These are phyloP conservation scores for Notodromas monacha DNA, from an alignment of 2,888 invertebrate species.

Conservation along the genomic window DNA sequence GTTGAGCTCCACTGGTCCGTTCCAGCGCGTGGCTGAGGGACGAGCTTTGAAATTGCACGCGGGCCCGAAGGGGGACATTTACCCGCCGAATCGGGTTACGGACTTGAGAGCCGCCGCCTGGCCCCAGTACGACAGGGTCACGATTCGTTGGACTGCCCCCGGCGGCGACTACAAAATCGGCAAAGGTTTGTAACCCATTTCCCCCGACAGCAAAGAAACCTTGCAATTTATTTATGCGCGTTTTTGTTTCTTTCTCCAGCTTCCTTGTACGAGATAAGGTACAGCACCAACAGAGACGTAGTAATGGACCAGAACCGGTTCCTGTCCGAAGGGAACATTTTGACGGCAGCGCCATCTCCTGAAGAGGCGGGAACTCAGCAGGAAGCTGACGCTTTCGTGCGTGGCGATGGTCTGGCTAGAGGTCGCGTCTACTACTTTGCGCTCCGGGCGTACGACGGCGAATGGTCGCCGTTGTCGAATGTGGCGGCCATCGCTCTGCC, in stretches of 20 bases:
- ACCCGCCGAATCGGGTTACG: constrained; percentile 21
- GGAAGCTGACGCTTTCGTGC: neutral
- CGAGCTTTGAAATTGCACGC: constrained; percentile 16
- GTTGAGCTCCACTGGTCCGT: constrained; percentile 15
- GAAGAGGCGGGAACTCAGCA: neutral
- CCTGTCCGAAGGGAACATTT: no score
- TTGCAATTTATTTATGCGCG: neutral
- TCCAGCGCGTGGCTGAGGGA: constrained; percentile 21
- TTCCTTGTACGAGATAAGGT: neutral
- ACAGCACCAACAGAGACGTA: neutral
- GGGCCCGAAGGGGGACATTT: constrained; percentile 13
- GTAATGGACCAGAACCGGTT: neutral
- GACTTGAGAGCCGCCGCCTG: constrained; percentile 21
- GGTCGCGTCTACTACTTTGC: constrained; percentile 12
- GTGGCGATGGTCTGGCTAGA: constrained; percentile 7
- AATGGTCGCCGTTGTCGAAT: neutral
- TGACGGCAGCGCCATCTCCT: neutral
- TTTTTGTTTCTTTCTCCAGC: neutral
- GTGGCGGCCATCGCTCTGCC: neutral
- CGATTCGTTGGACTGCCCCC: constrained; percentile 26
- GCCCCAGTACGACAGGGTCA: constrained; percentile 19
- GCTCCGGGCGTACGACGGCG: constrained; percentile 9
- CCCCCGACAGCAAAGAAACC: neutral
- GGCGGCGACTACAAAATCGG: constrained; percentile 16
- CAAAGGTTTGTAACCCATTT: constrained; percentile 9